These are phyloP conservation scores for Epinotia bilunana DNA, from an alignment of 2,888 invertebrate genomes.

Conservation along the genomic window DNA sequence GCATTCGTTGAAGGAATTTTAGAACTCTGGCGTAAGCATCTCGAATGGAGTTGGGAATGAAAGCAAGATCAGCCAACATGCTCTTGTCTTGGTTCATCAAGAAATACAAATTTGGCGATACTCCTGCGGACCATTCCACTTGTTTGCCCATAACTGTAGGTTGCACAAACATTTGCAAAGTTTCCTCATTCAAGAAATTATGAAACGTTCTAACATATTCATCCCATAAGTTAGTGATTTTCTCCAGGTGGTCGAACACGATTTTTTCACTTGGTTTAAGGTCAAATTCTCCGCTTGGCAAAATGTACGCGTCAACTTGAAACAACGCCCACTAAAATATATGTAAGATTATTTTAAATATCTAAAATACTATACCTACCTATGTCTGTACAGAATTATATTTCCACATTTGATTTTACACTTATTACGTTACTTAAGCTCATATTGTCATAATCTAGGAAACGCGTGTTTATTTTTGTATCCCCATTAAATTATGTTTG, in stretches of 20 bases:
- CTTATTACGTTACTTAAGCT: not conserved
- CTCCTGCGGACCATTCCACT: conserved; percentile 90
- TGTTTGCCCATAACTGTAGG: conserved; percentile 93
- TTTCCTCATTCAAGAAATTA: conserved; percentile 88
- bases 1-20: conserved; percentile 87
- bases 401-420: not conserved
- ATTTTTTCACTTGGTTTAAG: conserved; percentile 86
- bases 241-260: conserved; percentile 83
- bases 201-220: conserved; percentile 88
- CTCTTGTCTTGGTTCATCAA: conserved; percentile 88
- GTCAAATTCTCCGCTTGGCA: conserved; percentile 67
- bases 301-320: conserved; percentile 83
- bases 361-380: not conserved
- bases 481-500: no score
- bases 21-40: conserved; percentile 86
- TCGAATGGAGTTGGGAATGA: conserved; percentile 84
- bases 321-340: conserved; percentile 85
- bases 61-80: conserved; percentile 81
- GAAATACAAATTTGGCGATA: conserved; percentile 88
- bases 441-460: not conserved
- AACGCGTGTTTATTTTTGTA: not conserved
- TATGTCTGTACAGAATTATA: no score
- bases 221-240: conserved; percentile 87
- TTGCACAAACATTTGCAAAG: conserved; percentile 90
- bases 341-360: conserved; percentile 43